These are phyloP conservation scores for Microtus ochrogaster DNA, from an alignment of 2,113 vertebrate species.

Conservation along the genomic window DNA sequence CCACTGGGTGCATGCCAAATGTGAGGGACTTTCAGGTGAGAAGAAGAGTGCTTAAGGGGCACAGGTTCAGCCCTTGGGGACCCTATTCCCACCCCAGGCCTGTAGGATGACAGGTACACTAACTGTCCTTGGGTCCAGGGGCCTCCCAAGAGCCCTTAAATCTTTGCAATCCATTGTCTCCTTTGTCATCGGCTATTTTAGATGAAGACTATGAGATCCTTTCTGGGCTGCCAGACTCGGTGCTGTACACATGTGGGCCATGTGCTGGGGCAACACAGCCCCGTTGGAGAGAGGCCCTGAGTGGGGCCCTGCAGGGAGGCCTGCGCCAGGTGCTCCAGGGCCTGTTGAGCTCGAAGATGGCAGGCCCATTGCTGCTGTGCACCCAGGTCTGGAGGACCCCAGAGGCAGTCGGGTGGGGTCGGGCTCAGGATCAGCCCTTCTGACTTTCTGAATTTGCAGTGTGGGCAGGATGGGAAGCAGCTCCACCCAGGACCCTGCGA, in stretches of 20 bases:
- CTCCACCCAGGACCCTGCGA: conserved; percentile 86
- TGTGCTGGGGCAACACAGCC: conserved; percentile 89
- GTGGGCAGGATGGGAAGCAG: conserved; percentile 84
- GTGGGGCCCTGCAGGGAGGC: conserved; percentile 90
- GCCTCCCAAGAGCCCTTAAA: neutral
- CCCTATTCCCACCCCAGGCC: neutral
- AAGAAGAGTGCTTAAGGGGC: neutral
- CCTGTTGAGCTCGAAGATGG: conserved; percentile 90
- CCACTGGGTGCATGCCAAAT: conserved; percentile 96
- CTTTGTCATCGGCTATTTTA: conserved; percentile 66
- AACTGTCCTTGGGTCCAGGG: neutral
- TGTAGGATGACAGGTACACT: neutral
- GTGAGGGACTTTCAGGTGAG: conserved; percentile 93
- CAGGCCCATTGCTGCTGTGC: conserved; percentile 90
- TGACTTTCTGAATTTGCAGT: conserved; percentile 82
- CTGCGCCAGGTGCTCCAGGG: conserved; percentile 93
- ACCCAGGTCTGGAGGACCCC: conserved; percentile 85
- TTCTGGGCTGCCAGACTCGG: conserved; percentile 94
- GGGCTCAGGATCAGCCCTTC: neutral
- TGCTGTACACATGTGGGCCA: conserved; percentile 93
- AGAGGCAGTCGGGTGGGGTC: conserved; percentile 8
- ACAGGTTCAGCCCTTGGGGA: neutral
- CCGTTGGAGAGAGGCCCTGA: conserved; percentile 92
- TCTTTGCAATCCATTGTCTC: neutral
- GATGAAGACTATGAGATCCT: conserved; percentile 96